Evolutionary conservation across 2,888 invertebrate genomes (phyloP).

Genomic region (Acleris cristana): DNA sequence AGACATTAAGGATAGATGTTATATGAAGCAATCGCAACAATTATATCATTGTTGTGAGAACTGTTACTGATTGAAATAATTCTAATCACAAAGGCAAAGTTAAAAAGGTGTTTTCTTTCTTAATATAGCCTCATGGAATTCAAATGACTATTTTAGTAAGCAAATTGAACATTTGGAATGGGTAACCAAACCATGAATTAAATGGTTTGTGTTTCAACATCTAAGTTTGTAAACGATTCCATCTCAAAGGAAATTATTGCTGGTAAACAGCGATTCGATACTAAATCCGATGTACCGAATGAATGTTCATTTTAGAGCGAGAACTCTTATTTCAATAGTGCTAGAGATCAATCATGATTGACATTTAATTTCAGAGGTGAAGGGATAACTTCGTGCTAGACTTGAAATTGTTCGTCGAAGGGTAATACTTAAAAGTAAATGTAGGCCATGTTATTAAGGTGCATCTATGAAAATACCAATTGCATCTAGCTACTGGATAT

Average conservation of each 20-base stretch:
- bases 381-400: conserved; percentile 26
- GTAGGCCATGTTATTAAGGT: conserved; percentile 51
- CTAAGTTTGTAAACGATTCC: conserved; percentile 60
- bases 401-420: conserved; percentile 47
- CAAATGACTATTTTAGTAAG: conserved; percentile 36
- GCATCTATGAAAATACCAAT: conserved; percentile 46
- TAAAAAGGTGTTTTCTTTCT: conserved; percentile 14
- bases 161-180: conserved; percentile 55
- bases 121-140: conserved; percentile 35
- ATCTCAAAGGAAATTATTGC: conserved; percentile 66
- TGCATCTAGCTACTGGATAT: conserved; percentile 37
- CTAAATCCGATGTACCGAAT: conserved; percentile 8
- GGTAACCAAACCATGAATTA: conserved; percentile 68
- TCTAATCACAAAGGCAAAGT: conserved; percentile 8
- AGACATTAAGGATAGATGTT: conserved; percentile 53
- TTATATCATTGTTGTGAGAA: conserved; percentile 22
- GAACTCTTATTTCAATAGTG: conserved; percentile 1
- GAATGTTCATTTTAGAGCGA: not conserved
- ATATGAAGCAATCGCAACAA: conserved; percentile 49
- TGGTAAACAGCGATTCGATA: conserved; percentile 51
- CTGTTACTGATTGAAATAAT: conserved; percentile 18
- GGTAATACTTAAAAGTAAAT: conserved; percentile 41
- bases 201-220: conserved; percentile 67
- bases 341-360: conserved; percentile 30
- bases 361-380: conserved; percentile 10